A percentile compares a stretch with the other conserved stretches of the same genome.
Conservation (phyloP, 1,140 invertebrate species). For the Zaprionus davidi region DNA sequence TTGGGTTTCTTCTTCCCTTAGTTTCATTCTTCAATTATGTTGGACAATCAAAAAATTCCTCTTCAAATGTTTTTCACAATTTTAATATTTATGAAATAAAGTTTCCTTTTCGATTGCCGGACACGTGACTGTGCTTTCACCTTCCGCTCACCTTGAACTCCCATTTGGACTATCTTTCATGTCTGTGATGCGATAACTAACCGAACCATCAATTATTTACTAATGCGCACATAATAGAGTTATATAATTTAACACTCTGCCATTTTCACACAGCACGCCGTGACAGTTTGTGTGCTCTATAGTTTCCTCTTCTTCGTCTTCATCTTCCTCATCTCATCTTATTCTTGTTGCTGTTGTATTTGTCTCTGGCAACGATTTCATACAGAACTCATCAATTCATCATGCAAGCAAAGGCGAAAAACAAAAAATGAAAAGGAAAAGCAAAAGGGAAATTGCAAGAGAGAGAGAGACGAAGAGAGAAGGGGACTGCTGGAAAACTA, state of each 20-base stretch:
- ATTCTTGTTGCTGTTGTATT: constrained; percentile 6
- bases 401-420: constrained; percentile 39
- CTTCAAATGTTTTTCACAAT: neutral
- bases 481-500: constrained; percentile 28
- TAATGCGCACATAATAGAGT: constrained; percentile 75
- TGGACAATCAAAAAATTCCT: neutral
- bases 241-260: constrained; percentile 59
- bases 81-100: neutral
- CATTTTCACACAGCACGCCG: constrained; percentile 35
- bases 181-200: constrained; percentile 11
- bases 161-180: constrained; percentile 29
- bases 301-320: neutral
- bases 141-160: neutral
- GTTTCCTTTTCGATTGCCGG: neutral
- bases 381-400: constrained; percentile 70
- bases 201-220: constrained; percentile 65
- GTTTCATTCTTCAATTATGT: too few species aligned
- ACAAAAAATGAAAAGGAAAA: constrained; percentile 1
- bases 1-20: neutral
- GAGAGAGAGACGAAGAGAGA: neutral
- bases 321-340: neutral
- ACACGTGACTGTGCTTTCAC: neutral
- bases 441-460: constrained; percentile 19
- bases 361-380: constrained; percentile 34
- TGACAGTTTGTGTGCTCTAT: constrained; percentile 36